Evolutionary conservation across 2,113 vertebrate species (phyloP).

Genomic region (Entomyzon cyanotis): DNA sequence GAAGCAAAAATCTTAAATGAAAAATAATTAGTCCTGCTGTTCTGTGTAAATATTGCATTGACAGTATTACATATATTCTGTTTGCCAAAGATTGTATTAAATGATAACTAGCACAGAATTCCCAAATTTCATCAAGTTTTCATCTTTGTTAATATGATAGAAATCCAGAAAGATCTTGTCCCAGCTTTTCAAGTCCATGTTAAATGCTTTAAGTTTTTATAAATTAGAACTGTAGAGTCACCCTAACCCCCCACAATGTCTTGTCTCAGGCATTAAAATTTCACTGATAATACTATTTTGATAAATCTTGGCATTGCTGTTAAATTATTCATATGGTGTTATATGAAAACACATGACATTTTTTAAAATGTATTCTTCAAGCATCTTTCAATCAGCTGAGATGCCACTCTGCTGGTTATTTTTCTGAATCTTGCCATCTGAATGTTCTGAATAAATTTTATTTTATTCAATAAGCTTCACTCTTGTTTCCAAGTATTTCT

Average conservation of each 20-base stretch:
- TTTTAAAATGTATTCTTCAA: constrained; percentile 62
- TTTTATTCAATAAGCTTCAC: constrained; percentile 76
- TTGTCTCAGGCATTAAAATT: constrained; percentile 59
- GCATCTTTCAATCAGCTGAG: constrained; percentile 60
- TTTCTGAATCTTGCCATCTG: constrained; percentile 72
- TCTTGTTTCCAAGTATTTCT: constrained; percentile 66
- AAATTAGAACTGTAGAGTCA: constrained; percentile 8
- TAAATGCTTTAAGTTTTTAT: constrained; percentile 6
- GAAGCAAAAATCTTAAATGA: constrained; percentile 6
- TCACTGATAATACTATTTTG: constrained; percentile 67
- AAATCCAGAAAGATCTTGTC: not conserved
- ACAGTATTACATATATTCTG: not conserved
- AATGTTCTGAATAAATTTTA: constrained; percentile 76
- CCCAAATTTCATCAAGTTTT: not conserved
- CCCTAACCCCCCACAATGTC: not conserved
- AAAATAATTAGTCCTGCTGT: not conserved
- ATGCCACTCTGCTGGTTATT: constrained; percentile 66
- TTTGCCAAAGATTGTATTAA: not conserved
- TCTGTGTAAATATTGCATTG: not conserved
- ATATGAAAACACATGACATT: constrained; percentile 69
- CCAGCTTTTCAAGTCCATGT: not conserved
- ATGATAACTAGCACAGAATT: not conserved
- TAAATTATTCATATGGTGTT: constrained; percentile 77
- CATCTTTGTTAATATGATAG: not conserved
- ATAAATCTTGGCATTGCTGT: constrained; percentile 68